Evolutionary conservation across 2,888 invertebrate species (phyloP), one percentile per base, ranked within the genome.

Genomic region (Autographa pulchrina): DNA sequence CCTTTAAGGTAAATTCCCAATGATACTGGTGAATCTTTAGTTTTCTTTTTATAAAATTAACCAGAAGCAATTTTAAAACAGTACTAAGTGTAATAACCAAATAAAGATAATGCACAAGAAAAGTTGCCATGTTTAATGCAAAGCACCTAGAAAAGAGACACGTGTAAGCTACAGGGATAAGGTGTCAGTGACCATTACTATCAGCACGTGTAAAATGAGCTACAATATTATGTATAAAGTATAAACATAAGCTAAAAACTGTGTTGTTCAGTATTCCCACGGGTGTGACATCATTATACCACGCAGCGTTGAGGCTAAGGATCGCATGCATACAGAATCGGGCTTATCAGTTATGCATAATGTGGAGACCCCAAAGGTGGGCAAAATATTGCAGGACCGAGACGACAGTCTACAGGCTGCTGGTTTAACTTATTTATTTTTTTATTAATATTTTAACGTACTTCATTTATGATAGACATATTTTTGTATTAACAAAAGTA

Each of bases 331-430:
- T 96, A 96, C 95, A 91, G 92, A 96, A 96, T 96, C 86, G 91
- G 85, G 90, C 95, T 95, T 95, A 96, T 96, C 95, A 92, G 96
- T 95, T 96, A 96, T 96, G 96, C 96, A 96, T 96, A 96, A 95
- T 96, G 94, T 92, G 92, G 92, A 91, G 93, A 92, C 94, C 95
- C 95, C 94, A 91, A 94, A 95, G 96, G 96, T 95, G 94, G 85
- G 93, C 94, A 94, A 95, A 95, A 95, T 95, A 95, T 95, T 94
- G 93, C 93, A 92, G 86, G 86, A 87, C 87, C 87, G 85, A 84
- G 78, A 84, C 76, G 81, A 64, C 56, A 31, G 56, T 65, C 65
- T 82, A 85, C 71, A 85, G 78, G 78, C 43, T 77, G 83, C 16
- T 77, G 43, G 74, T 75, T 76, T 76, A 65, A 58, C 65, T 62